Conservation (phyloP, 2,888 invertebrate species). For the Pyralis farinalis region DNA sequence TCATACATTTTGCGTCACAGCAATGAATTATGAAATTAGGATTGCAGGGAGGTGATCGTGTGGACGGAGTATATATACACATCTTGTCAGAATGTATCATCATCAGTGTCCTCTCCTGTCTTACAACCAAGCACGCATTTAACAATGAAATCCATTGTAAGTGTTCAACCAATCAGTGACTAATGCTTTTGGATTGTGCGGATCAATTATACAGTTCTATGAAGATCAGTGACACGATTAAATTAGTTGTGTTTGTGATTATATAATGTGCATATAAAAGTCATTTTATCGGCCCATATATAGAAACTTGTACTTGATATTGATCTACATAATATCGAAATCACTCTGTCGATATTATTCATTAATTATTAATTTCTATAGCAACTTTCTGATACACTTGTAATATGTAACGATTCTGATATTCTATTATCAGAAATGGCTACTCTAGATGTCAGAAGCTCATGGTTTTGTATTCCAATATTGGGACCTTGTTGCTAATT, state of each 20-base stretch:
- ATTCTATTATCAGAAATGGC: too few species aligned
- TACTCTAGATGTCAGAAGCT: too few species aligned
- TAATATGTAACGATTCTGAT: too few species aligned
- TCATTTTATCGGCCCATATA: conserved; percentile 9
- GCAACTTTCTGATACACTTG: too few species aligned
- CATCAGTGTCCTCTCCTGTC: conserved; percentile 64
- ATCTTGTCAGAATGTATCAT: conserved; percentile 58
- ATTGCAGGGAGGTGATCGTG: conserved; percentile 60
- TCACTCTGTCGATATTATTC: not conserved
- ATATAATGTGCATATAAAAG: conserved; percentile 1
- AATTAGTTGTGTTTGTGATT: conserved; percentile 5
- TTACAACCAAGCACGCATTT: conserved; percentile 37
- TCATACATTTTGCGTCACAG: conserved; percentile 73
- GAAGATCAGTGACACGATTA: conserved; percentile 27
- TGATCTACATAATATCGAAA: conserved; percentile 2
- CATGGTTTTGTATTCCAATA: too few species aligned
- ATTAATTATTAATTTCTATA: not conserved
- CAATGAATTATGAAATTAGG: conserved; percentile 63
- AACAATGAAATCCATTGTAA: conserved; percentile 74
- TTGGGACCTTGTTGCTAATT: too few species aligned
- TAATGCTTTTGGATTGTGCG: conserved; percentile 6
- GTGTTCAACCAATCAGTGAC: conserved; percentile 33
- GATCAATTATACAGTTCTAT: conserved; percentile 16
- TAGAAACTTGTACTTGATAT: conserved; percentile 6
- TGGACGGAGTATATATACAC: conserved; percentile 66